Evolutionary conservation across 2,888 invertebrate genomes (phyloP).

Genomic region (Acrobasis consociella): DNA sequence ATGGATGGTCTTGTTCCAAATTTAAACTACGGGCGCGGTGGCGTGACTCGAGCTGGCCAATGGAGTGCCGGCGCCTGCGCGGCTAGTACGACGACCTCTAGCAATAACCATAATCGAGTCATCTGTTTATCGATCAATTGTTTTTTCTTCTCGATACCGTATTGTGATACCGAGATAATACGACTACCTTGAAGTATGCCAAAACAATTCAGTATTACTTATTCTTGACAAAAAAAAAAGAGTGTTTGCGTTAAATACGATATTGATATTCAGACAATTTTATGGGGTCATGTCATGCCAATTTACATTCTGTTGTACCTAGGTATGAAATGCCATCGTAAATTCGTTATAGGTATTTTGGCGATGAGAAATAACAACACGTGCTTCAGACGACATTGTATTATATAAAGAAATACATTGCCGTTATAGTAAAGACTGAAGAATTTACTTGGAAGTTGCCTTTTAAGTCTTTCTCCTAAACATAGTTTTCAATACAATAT

Average conservation of each 20-base stretch:
- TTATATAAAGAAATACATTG: background rate
- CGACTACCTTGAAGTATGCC: background rate
- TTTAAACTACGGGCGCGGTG: slow-evolving; percentile 66
- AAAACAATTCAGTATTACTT: no score
- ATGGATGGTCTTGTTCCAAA: slow-evolving; percentile 64
- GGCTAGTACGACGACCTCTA: slow-evolving; percentile 66
- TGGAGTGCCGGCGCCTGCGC: slow-evolving; percentile 48
- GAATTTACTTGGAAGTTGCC: background rate
- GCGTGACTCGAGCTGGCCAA: slow-evolving; percentile 70
- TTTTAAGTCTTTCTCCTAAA: slow-evolving; percentile 6
- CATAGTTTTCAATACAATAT: background rate
- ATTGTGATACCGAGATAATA: background rate
- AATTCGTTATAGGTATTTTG: slow-evolving; percentile 9
- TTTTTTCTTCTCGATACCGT: background rate
- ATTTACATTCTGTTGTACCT: background rate
- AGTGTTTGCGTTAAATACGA: no score
- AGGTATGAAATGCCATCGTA: background rate
- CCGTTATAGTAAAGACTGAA: background rate
- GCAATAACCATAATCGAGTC: slow-evolving; percentile 19
- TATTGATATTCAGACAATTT: no score
- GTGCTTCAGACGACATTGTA: slow-evolving; percentile 1
- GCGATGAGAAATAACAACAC: background rate
- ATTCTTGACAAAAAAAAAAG: no score
- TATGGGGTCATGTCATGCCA: background rate
- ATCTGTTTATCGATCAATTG: slow-evolving; percentile 20